Evolutionary conservation across 92 coral and sea anemone genomes (phyloP), one percentile per base, ranked within the genome.

Genomic region (Blastomussa wellsi): DNA sequence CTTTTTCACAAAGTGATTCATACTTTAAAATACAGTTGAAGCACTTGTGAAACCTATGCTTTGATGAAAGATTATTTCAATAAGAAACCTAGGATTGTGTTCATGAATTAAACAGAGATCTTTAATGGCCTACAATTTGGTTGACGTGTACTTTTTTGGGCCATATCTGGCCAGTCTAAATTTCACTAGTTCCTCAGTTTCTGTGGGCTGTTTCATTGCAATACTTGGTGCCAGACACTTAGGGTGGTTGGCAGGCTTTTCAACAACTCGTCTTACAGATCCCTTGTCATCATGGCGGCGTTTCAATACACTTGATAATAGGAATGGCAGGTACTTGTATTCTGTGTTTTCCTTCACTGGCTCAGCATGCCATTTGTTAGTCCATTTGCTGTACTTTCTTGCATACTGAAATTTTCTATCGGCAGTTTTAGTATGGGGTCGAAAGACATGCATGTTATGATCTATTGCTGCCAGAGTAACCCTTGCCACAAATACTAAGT

Each of bases 281-380:
- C 74, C 65, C 17, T 70, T 55, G 70, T 86, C 89, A 37, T 57
- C 79, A 52, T 79, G 73, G 13, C 89, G 22, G 67, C 85, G 55
- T n/a, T 32, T 70, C 72, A 86, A 62, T 64, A 55, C 68, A 38
- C 72, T 53, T 69, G 80, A 68, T 60, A 86, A 53, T 17, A 86
- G 90, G 35, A 79, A 74, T 71, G 90, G 90, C 84, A 80, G 73
- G 52, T 80, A 74, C 79, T 36, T 74, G 77, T 86, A 79, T 2
- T 62, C 79, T 74, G 71, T 86, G 26, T 39, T 79, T 57, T 49
- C 90, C 76, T 86, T 86, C 49, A 70, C 67, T 16, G 81, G 90
- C 22, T 87, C 85, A 31, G 79, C 90, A 81, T 80, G 60, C 90
- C 86, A 87, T 57, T 73, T 80, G 52, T 87, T 87, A 19, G 90